Evolutionary conservation across 2,888 invertebrate species (phyloP).

Genomic region (Metallyticus violacea): DNA sequence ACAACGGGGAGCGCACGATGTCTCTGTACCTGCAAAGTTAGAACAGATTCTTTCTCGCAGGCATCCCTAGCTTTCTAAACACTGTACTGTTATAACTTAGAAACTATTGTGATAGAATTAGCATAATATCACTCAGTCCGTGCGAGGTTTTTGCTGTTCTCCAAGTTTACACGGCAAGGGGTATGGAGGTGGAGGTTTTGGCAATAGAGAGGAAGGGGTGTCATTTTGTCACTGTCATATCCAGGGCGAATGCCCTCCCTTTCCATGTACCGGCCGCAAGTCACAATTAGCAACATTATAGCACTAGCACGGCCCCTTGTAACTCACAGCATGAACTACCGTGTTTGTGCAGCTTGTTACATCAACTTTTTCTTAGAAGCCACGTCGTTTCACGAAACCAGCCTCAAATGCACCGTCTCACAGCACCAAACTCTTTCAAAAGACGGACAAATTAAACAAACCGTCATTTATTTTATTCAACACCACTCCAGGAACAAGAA

Average conservation of each 20-base stretch:
- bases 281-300: background rate
- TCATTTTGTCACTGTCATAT: background rate
- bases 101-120: background rate
- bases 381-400: too few relatives aligned
- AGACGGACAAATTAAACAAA: too few relatives aligned
- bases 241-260: background rate
- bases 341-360: background rate
- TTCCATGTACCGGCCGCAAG: background rate
- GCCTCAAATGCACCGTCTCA: too few relatives aligned
- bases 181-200: too few relatives aligned
- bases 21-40: background rate
- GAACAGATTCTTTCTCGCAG: too few relatives aligned
- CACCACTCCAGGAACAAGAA: too few relatives aligned
- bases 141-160: conserved; percentile 6
- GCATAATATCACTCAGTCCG: background rate
- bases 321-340: background rate
- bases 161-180: conserved; percentile 2
- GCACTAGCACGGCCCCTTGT: background rate
- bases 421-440: too few relatives aligned
- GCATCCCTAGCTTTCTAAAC: too few relatives aligned
- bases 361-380: background rate
- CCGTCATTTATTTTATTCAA: too few relatives aligned
- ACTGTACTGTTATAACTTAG: too few relatives aligned
- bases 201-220: background rate
- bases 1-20: too few relatives aligned